phyloP scores from a whole-genome alignment of 2,888 invertebrate genomes.

The Marasmarcha lunaedactyla region DNA sequence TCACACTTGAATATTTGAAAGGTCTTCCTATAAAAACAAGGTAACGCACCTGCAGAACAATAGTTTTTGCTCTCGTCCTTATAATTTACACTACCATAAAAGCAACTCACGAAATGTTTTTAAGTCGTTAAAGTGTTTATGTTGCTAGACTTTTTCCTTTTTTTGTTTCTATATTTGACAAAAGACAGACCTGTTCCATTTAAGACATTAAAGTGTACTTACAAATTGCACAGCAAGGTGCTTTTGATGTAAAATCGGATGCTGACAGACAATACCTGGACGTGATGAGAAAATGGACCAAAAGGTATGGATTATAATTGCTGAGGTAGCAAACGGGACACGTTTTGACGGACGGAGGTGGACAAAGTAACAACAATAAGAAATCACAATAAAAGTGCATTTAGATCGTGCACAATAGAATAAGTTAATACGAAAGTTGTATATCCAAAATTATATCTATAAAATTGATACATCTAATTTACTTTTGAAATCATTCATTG shows the following conservation, averaged over 20 bases:
- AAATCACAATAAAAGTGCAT: conserved; percentile 3
- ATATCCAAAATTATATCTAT: no score
- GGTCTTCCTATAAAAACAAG: conserved; percentile 25
- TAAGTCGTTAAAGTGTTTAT: conserved; percentile 30
- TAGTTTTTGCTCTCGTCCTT: conserved; percentile 26
- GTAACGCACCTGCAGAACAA: conserved; percentile 42
- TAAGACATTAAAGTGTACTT: conserved; percentile 44
- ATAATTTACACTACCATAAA: conserved; percentile 39
- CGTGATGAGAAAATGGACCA: conserved; percentile 46
- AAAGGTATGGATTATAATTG: conserved; percentile 29
- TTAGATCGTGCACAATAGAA: not conserved
- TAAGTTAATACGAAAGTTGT: no score
- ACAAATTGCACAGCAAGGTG: conserved; percentile 52
- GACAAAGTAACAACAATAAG: conserved; percentile 9
- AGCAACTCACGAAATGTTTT: conserved; percentile 46
- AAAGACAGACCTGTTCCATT: conserved; percentile 37
- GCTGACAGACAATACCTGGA: conserved; percentile 30
- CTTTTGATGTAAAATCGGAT: conserved; percentile 32
- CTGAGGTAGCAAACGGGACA: conserved; percentile 44
- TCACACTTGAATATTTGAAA: conserved; percentile 34
- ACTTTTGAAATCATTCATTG: not conserved
- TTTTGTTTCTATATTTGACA: conserved; percentile 12
- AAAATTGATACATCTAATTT: not conserved
- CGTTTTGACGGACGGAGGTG: conserved; percentile 32
- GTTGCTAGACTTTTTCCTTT: conserved; percentile 26